Percentiles rank a stretch among this genome's conserved stretches.
Conservation (phyloP, 1,140 invertebrate species). For the Nasonia giraulti region DNA sequence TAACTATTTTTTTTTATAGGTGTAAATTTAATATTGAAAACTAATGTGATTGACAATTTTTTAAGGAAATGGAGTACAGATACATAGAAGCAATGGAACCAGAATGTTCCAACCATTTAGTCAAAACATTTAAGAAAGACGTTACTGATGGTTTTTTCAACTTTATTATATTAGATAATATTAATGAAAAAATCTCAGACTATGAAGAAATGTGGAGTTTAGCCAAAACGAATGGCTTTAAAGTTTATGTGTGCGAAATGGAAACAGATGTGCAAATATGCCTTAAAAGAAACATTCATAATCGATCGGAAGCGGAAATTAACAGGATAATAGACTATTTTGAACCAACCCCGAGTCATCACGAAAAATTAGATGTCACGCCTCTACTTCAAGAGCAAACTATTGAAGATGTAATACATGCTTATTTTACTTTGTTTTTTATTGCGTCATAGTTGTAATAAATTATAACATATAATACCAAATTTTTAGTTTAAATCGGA, state of each 20-base stretch:
- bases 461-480: constrained; percentile 29
- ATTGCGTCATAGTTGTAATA: background rate
- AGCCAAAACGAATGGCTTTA: constrained; percentile 91
- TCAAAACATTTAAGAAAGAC: constrained; percentile 94
- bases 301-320: constrained; percentile 86
- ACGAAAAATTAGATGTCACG: constrained; percentile 83
- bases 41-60: no score
- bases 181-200: constrained; percentile 86
- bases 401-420: constrained; percentile 78
- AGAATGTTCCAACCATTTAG: constrained; percentile 85
- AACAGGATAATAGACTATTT: constrained; percentile 84
- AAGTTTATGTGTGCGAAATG: constrained; percentile 92
- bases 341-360: constrained; percentile 83
- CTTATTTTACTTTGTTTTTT: constrained; percentile 42
- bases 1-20: constrained; percentile 18
- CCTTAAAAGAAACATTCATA: constrained; percentile 89
- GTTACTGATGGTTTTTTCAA: constrained; percentile 93
- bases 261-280: constrained; percentile 86
- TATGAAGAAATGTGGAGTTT: constrained; percentile 93
- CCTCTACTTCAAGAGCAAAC: constrained; percentile 87
- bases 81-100: constrained; percentile 91
- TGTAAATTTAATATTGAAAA: no score
- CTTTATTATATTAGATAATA: constrained; percentile 93
- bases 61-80: constrained; percentile 91
- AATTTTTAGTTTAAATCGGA: constrained; percentile 78